phyloP scores from a whole-genome alignment of 2,797 vertebrate genomes.

The Hippopotamyrus pictus region DNA sequence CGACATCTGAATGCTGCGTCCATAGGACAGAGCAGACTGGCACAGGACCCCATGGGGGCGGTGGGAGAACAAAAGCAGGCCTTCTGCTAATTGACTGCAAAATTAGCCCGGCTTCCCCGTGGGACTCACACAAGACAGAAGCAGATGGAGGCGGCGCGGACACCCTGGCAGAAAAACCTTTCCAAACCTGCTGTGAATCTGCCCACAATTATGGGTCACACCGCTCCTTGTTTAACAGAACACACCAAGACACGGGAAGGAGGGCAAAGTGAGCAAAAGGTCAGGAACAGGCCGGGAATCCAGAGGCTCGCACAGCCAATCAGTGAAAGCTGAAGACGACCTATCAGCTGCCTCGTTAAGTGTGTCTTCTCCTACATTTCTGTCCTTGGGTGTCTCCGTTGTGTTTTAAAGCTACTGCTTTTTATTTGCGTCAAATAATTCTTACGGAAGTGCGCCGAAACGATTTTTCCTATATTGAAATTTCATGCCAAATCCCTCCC shows the following conservation, averaged over 20 bases:
- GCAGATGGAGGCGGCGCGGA: slow-evolving; percentile 89
- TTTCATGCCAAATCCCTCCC: not conserved
- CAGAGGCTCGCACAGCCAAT: not conserved
- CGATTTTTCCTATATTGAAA: not conserved
- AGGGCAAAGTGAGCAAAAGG: slow-evolving; percentile 54
- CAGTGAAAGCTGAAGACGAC: slow-evolving; percentile 9
- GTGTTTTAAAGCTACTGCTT: not conserved
- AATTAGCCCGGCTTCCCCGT: slow-evolving; percentile 84
- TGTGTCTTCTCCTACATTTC: not conserved
- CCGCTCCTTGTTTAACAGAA: slow-evolving; percentile 82
- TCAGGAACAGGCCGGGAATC: slow-evolving; percentile 48
- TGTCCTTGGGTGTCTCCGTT: not conserved
- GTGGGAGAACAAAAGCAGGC: slow-evolving; percentile 86
- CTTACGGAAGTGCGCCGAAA: not conserved
- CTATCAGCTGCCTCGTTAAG: not conserved
- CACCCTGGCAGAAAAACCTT: slow-evolving; percentile 69
- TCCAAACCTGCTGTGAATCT: slow-evolving; percentile 81
- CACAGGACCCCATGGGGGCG: slow-evolving; percentile 77
- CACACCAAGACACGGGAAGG: slow-evolving; percentile 62
- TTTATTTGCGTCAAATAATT: not conserved
- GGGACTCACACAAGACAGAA: slow-evolving; percentile 74
- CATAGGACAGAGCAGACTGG: slow-evolving; percentile 54
- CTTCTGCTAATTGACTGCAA: slow-evolving; percentile 99
- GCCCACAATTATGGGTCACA: slow-evolving; percentile 83
- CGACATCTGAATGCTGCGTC: slow-evolving; percentile 62